Evolutionary conservation across 2,888 invertebrate genomes (phyloP).

Genomic region (Drosophila basisetae): DNA sequence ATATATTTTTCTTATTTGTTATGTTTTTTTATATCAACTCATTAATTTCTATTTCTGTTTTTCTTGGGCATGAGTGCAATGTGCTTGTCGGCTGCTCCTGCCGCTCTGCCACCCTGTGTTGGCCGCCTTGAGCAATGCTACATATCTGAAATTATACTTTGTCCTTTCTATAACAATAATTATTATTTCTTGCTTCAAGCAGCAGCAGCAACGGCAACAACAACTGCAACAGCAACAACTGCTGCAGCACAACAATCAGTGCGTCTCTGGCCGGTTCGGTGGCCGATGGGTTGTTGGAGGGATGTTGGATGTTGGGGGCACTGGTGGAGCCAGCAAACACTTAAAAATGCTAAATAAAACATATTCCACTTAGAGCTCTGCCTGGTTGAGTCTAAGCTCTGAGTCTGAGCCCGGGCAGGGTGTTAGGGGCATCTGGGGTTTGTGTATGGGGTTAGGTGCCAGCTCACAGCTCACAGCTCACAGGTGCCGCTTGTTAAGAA

Average conservation of each 20-base stretch:
- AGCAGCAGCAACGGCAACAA: conserved; percentile 16
- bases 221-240: conserved; percentile 26
- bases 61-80: conserved; percentile 69
- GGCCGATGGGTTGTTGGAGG: conserved; percentile 15
- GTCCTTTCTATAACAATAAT: conserved; percentile 81
- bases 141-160: conserved; percentile 80
- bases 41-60: conserved; percentile 79
- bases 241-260: conserved; percentile 54
- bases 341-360: conserved; percentile 80
- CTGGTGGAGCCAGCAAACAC: conserved; percentile 72
- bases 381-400: conserved; percentile 21
- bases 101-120: not conserved
- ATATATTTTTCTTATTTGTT: conserved; percentile 12
- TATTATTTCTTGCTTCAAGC: conserved; percentile 77
- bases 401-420: conserved; percentile 6
- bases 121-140: conserved; percentile 53
- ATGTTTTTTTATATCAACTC: conserved; percentile 69
- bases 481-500: conserved; percentile 79
- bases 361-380: conserved; percentile 73
- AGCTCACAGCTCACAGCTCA: conserved; percentile 65
- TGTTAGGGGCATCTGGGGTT: not conserved
- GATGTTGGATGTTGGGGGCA: conserved; percentile 10
- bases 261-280: conserved; percentile 40
- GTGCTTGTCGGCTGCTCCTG: conserved; percentile 35
- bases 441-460: conserved; percentile 57